Percentiles rank a stretch among this genome's conserved stretches.
Evolutionary conservation across 2,888 invertebrate genomes (phyloP).

Genomic region (Xylophagus ater): DNA sequence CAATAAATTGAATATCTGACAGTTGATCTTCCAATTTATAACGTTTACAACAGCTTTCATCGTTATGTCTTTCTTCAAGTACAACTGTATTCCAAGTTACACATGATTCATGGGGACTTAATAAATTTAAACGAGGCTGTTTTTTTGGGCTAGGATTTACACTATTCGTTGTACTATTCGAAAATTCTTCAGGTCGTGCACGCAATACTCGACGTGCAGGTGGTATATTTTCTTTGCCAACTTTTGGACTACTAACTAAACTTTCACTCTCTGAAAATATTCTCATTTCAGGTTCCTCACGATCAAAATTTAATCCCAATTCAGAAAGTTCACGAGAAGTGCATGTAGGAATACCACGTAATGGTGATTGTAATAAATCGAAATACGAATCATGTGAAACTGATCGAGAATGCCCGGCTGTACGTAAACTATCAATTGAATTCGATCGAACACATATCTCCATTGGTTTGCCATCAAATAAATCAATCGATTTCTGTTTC

Average conservation of each 20-base stretch:
- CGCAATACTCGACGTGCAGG: conserved; percentile 42
- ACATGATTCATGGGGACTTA: conserved; percentile 27
- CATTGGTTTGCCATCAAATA: conserved; percentile 36
- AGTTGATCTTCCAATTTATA: conserved; percentile 67
- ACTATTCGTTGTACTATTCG: conserved; percentile 42
- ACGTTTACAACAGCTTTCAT: conserved; percentile 49
- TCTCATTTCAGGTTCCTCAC: conserved; percentile 74
- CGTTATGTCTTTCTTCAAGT: conserved; percentile 23
- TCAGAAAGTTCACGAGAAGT: conserved; percentile 63
- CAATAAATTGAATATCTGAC: conserved; percentile 69
- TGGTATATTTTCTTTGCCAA: conserved; percentile 41
- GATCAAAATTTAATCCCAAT: conserved; percentile 69
- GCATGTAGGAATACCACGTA: conserved; percentile 31
- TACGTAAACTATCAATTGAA: conserved; percentile 39
- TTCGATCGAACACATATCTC: conserved; percentile 38
- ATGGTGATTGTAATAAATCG: conserved; percentile 46
- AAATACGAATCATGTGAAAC: conserved; percentile 92
- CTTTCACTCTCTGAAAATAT: conserved; percentile 84
- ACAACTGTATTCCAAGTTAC: conserved; percentile 11
- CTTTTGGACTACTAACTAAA: conserved; percentile 47
- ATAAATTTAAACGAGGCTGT: conserved; percentile 43
- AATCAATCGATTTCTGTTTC: conserved; percentile 31
- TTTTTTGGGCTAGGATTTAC: conserved; percentile 52
- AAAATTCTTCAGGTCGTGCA: conserved; percentile 46
- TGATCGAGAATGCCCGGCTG: conserved; percentile 47